phyloP scores from a whole-genome alignment of 2,888 invertebrate genomes.

The Rotaria sp. region DNA sequence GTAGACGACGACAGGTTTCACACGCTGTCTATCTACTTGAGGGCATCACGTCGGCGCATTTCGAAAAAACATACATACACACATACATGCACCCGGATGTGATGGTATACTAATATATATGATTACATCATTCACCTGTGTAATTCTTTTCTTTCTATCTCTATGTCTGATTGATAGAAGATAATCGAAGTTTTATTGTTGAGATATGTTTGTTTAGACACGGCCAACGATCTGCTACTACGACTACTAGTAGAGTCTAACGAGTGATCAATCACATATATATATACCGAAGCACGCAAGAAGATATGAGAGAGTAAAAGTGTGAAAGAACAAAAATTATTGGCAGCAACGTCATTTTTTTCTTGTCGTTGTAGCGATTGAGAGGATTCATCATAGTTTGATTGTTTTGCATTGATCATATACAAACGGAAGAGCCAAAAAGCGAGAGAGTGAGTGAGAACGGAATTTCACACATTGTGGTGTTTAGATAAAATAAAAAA shows the following conservation, averaged over 20 bases:
- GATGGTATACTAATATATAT: not conserved
- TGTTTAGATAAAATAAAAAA: slow-evolving; percentile 9
- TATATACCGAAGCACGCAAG: not conserved
- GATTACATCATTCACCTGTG: slow-evolving; percentile 13
- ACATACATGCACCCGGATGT: slow-evolving; percentile 22
- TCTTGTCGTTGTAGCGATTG: not conserved
- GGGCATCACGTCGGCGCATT: not conserved
- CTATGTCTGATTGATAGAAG: not conserved
- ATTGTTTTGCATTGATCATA: not conserved
- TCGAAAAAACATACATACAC: not conserved
- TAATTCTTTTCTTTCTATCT: not conserved
- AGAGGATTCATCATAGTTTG: not conserved
- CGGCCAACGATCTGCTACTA: not conserved
- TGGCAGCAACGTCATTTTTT: not conserved
- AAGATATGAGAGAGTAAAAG: not conserved
- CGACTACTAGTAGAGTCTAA: not conserved
- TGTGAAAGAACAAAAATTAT: not conserved
- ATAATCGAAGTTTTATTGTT: slow-evolving; percentile 10
- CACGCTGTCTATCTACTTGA: slow-evolving; percentile 10
- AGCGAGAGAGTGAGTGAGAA: not conserved
- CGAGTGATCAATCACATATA: not conserved
- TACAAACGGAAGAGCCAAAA: not conserved
- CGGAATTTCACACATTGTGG: not conserved
- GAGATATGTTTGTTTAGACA: slow-evolving; percentile 7
- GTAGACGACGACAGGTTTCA: slow-evolving; percentile 22